Percentiles rank a stretch among this genome's conserved stretches.
phyloP scores from a whole-genome alignment of 2,113 vertebrate genomes.

The Albula glossodonta region DNA sequence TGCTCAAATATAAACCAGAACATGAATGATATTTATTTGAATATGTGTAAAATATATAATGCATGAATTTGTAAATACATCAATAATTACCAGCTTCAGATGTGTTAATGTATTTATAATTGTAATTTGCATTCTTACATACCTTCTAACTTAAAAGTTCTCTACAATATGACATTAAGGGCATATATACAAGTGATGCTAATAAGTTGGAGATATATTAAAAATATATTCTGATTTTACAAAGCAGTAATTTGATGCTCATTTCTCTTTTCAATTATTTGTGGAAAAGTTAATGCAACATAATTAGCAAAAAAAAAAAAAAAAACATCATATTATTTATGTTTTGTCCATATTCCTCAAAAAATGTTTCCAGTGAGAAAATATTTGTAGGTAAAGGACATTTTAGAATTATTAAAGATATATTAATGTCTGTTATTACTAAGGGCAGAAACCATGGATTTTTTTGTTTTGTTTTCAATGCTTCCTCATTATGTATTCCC shows the following conservation, averaged over 20 bases:
- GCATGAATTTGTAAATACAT: neutral
- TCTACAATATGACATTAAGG: neutral
- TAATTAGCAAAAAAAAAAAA: neutral
- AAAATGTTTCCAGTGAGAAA: neutral
- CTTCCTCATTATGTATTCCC: neutral
- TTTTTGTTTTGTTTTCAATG: too few relatives aligned
- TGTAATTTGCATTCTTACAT: neutral
- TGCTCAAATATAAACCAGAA: neutral
- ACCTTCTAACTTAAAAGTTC: neutral
- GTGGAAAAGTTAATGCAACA: neutral
- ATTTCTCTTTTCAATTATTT: neutral
- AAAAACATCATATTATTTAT: neutral
- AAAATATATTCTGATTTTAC: neutral
- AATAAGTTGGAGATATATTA: neutral
- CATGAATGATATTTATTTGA: neutral
- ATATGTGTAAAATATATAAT: neutral
- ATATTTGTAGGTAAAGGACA: neutral
- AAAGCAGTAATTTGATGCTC: neutral
- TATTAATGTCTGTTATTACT: too few relatives aligned
- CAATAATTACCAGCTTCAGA: neutral
- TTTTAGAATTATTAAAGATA: neutral
- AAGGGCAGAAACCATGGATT: too few relatives aligned
- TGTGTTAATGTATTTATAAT: neutral
- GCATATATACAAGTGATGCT: neutral
- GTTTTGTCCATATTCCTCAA: neutral